phyloP scores from a whole-genome alignment of 2,797 vertebrate species.

The Coccyzus lansbergi region DNA sequence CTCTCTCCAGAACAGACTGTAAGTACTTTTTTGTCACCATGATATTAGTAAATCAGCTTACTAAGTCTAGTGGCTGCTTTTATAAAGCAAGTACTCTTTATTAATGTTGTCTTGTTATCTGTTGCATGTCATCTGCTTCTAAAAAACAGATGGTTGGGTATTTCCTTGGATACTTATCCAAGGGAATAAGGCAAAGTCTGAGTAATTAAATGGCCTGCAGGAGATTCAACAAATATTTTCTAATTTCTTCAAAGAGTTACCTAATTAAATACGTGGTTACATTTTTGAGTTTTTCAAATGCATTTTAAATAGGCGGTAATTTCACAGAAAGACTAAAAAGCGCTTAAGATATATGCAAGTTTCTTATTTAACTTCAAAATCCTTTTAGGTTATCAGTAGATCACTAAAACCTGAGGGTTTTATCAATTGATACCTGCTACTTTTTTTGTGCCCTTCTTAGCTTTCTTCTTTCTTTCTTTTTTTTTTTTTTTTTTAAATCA shows the following conservation, averaged over 20 bases:
- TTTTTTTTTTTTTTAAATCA: not conserved
- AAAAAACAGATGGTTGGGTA: not conserved
- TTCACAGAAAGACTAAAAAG: not conserved
- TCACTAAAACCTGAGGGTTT: not conserved
- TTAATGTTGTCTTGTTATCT: not conserved
- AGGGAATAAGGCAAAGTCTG: not conserved
- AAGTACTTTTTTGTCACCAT: not conserved
- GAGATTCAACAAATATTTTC: not conserved
- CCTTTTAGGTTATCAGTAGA: not conserved
- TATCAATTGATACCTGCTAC: not conserved
- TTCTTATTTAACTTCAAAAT: not conserved
- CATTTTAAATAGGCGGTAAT: not conserved
- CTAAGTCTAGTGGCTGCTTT: not conserved
- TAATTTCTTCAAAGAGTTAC: not conserved
- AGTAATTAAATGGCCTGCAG: not conserved
- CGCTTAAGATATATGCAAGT: not conserved
- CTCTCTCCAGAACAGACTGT: conserved; percentile 80
- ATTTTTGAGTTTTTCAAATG: not conserved
- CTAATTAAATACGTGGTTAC: not conserved
- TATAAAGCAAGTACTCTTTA: not conserved
- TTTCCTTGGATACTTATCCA: not conserved
- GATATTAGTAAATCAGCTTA: not conserved
- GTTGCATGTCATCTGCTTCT: not conserved
- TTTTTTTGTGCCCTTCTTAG: not conserved
- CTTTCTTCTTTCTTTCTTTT: not conserved